Evolutionary conservation across 2,888 invertebrate species (phyloP), one percentile per base, ranked within the genome.

Genomic region (Athalia rosae): DNA sequence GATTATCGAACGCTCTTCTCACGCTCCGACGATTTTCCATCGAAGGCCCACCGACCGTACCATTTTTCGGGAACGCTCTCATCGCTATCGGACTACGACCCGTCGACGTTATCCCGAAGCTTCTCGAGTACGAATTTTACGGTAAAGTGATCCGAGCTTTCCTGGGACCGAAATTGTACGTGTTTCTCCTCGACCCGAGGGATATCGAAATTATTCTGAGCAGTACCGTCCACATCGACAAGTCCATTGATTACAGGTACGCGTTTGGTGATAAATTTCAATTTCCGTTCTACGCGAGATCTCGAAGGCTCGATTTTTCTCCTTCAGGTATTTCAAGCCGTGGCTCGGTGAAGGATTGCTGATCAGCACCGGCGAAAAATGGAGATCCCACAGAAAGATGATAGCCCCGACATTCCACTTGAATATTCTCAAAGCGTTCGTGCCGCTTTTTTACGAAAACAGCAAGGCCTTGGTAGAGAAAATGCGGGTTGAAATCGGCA

Each of bases 401-500:
- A 92, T 92, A 77, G 92, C 92, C 0, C 92, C 92, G 0, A 91
- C 92, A 2, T 92, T 92, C 83, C 92, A 92, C 78, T 82, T 90
- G 80, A 91, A 89, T 78, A 89, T 92, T 8, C 82, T 92, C n/a
- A 92, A 92, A 81, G 90, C 91, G 0, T 92, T 92, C 81, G 90
- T 92, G n/a, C 91, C 91, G 0, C 85, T 90, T 1, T 92, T 92
- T 81, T 91, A 91, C 80, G 88, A 90, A 74, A 92, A 92, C 81
- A 91, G 92, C 76, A 79, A 84, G 11, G 89, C 89, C 71, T 84
- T 91, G 1, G 89, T 91, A 3, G 79, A 86, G 4, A 89, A 89
- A 58, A 83, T 92, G 79, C 86, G 86, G 13, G 85, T 85, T 41
- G 89, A 91, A 84, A 80, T 89, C 11, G 91, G 90, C 66, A 89